Evolutionary conservation across 2,797 vertebrate species (phyloP).

Genomic region (Aphelocoma californica): DNA sequence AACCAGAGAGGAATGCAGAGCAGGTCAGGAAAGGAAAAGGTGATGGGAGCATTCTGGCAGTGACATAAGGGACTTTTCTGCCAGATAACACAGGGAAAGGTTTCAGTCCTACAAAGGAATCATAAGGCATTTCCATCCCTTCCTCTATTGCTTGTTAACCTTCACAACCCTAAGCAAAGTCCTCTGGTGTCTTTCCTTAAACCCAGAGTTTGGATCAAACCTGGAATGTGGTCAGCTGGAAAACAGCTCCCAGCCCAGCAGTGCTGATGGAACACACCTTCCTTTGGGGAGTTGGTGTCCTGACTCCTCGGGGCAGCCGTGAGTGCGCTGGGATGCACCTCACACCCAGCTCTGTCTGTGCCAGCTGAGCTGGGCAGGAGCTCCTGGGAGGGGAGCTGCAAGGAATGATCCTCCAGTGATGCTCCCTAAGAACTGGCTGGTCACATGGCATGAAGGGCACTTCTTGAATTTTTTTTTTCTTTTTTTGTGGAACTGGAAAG

Average conservation of each 20-base stretch:
- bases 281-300: rapidly evolving
- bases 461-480: neutral
- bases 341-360: neutral
- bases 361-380: neutral
- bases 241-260: neutral
- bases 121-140: rapidly evolving
- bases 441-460: neutral
- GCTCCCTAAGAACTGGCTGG: neutral
- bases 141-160: rapidly evolving
- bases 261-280: too few relatives aligned
- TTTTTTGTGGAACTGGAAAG: neutral
- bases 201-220: neutral
- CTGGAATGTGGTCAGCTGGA: neutral
- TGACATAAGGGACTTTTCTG: neutral
- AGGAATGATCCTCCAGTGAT: rapidly evolving
- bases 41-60: neutral
- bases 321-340: neutral
- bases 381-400: neutral
- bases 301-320: neutral
- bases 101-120: rapidly evolving
- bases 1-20: neutral
- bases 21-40: neutral
- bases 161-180: neutral
- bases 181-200: neutral
- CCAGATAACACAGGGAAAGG: neutral